These are phyloP conservation scores for Mythimna vitellina DNA, from an alignment of 2,888 invertebrate species.

Conservation along the genomic window DNA sequence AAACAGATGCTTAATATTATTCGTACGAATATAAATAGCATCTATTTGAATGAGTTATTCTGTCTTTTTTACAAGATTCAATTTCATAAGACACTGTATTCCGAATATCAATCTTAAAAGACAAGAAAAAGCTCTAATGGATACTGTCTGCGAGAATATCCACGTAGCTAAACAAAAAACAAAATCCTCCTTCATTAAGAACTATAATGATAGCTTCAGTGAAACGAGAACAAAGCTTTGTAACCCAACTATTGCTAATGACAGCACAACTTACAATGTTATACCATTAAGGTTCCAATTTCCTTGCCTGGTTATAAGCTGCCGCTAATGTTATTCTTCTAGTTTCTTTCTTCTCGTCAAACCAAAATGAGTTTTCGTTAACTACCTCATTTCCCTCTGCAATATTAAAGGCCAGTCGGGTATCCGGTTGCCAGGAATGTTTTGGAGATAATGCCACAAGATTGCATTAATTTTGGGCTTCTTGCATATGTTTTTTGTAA, in stretches of 20 bases:
- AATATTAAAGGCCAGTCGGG: conserved; percentile 52
- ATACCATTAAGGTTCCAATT: conserved; percentile 52
- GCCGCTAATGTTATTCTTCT: conserved; percentile 54
- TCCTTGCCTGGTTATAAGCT: conserved; percentile 44
- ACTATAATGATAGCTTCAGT: conserved; percentile 50
- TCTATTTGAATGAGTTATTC: background rate
- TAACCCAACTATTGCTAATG: conserved; percentile 64
- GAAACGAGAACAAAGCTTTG: conserved; percentile 60
- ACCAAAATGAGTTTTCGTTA: conserved; percentile 61
- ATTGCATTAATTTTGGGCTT: conserved; percentile 45
- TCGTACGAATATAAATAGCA: too few species aligned
- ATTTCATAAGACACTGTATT: background rate
- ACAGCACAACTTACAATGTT: conserved; percentile 50
- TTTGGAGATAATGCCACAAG: conserved; percentile 52
- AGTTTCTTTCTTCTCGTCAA: conserved; percentile 50
- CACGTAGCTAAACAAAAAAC: conserved; percentile 35
- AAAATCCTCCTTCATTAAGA: conserved; percentile 47
- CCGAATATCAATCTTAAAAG: background rate
- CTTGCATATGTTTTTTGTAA: conserved; percentile 29
- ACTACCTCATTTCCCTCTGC: conserved; percentile 59
- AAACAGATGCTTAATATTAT: too few species aligned
- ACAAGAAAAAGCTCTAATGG: conserved; percentile 18
- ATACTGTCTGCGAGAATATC: conserved; percentile 17
- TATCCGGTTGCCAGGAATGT: conserved; percentile 58
- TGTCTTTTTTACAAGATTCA: background rate